A percentile compares a stretch with the other conserved stretches of the same genome.
phyloP scores from a whole-genome alignment of 2,113 vertebrate genomes.

The Amphiprion percula region DNA sequence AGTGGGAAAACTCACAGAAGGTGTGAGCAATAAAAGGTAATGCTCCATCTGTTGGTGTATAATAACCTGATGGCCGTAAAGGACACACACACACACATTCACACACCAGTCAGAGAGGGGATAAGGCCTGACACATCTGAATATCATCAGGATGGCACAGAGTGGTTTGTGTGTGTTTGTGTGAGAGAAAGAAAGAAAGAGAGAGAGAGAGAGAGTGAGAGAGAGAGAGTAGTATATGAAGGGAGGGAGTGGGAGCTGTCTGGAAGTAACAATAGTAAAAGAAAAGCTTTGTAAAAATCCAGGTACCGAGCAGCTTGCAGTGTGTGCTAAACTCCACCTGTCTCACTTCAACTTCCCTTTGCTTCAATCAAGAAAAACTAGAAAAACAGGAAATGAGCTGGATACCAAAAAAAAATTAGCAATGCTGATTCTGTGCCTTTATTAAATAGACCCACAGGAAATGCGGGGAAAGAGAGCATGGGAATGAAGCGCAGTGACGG shows the following conservation, averaged over 20 bases:
- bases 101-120: constrained; percentile 58
- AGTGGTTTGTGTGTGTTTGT: constrained; percentile 34
- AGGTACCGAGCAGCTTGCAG: constrained; percentile 42
- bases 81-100: constrained; percentile 66
- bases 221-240: background rate
- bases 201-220: constrained; percentile 1
- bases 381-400: constrained; percentile 34
- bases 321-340: constrained; percentile 36
- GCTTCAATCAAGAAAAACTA: constrained; percentile 17
- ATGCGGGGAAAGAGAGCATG: no score
- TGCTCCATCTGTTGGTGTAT: constrained; percentile 83
- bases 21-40: constrained; percentile 83
- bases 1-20: constrained; percentile 80
- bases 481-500: no score
- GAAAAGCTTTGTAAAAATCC: constrained; percentile 56
- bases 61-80: constrained; percentile 83
- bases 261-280: constrained; percentile 45
- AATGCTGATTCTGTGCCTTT: background rate
- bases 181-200: constrained; percentile 14
- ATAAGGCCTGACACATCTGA: constrained; percentile 70
- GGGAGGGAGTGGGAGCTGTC: constrained; percentile 19
- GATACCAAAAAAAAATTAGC: constrained; percentile 41
- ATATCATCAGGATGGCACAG: constrained; percentile 68
- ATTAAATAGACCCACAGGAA: no score
- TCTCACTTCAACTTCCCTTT: constrained; percentile 18